A percentile compares a stretch with the other conserved stretches of the same genome.
Evolutionary conservation across 2,797 vertebrate genomes (phyloP).

Genomic region (Lepidocolaptes lacrymiger): DNA sequence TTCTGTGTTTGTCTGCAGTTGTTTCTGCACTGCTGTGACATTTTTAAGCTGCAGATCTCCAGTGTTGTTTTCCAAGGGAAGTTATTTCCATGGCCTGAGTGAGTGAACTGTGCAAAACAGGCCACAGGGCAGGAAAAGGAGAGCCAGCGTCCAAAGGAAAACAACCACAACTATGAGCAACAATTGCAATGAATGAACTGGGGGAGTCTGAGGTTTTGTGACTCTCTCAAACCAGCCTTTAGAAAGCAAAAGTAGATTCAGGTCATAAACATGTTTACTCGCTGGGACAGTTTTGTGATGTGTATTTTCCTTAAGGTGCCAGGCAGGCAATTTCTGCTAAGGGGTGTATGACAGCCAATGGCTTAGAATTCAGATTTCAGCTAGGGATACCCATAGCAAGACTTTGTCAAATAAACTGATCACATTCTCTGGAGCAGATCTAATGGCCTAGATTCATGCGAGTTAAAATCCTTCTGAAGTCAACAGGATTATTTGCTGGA

Average conservation of each 20-base stretch:
- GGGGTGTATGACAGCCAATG: neutral
- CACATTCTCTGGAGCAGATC: neutral
- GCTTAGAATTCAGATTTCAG: neutral
- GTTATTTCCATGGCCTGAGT: conserved; percentile 23
- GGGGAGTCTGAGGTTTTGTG: conserved; percentile 46
- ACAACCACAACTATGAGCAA: conserved; percentile 56
- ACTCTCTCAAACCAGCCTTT: conserved; percentile 27
- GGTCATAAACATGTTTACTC: conserved; percentile 64
- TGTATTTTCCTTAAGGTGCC: conserved; percentile 23
- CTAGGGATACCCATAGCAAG: neutral
- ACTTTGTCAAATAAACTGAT: neutral
- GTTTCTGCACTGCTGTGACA: neutral
- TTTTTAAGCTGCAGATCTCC: conserved; percentile 14
- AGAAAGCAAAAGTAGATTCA: conserved; percentile 42
- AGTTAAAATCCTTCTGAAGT: neutral
- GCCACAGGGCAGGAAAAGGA: conserved; percentile 33
- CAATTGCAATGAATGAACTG: conserved; percentile 3
- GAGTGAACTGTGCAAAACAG: conserved; percentile 26
- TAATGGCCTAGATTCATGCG: neutral
- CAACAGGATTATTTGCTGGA: neutral
- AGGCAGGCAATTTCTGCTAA: neutral
- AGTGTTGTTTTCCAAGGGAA: conserved; percentile 22
- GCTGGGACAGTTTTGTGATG: neutral
- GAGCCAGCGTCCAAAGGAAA: neutral
- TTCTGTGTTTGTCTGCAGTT: neutral